Evolutionary conservation across 2,113 vertebrate genomes (phyloP), one percentile per base, ranked within the genome.

Genomic region (Trichomycterus rosablanca): DNA sequence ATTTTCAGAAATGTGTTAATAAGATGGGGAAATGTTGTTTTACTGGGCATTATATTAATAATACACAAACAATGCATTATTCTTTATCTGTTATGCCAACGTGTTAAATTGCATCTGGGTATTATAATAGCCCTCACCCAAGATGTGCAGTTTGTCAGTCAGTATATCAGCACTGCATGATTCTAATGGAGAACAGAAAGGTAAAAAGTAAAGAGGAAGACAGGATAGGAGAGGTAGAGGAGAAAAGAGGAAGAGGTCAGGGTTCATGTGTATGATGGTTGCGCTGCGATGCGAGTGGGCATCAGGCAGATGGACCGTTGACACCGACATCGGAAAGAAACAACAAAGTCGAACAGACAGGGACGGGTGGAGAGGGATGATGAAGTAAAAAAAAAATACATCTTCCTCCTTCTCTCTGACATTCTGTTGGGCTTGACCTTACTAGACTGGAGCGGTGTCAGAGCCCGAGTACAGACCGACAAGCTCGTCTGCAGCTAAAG

Each of bases 351-450:
- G 73, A 70, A 70, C 55, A 62, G 70, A 67, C 69, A 72, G 63
- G 19, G 40, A 64, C 20, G 30, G 39, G 30, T 23, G 49, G 65
- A 53, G 23, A 76, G 79, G 77, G 81, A 77, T 28, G 15, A 72
- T 73, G 66, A 75, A 79, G 64, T n/a, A 77, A 70, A 74, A 66
- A 71, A 72, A 62, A 71, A 77, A 75, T 74, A 80, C 70, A 82
- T 83, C 78, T 76, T 78, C 78, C 76, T 83, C 76, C 72, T 79
- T 78, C 77, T 84, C 75, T 53, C 62, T 85, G 86, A 83, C 83
- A 82, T 82, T 81, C 76, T 83, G 78, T 84, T 82, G 83, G 77
- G 76, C 81, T 78, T 82, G 83, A 85, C 86, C 83, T 88, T 81
- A 85, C 78, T 81, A 81, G 77, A 70, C 78, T 79, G 80, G 77